phyloP scores from a whole-genome alignment of 1,140 invertebrate species.

The Aporrectodea caliginosa region DNA sequence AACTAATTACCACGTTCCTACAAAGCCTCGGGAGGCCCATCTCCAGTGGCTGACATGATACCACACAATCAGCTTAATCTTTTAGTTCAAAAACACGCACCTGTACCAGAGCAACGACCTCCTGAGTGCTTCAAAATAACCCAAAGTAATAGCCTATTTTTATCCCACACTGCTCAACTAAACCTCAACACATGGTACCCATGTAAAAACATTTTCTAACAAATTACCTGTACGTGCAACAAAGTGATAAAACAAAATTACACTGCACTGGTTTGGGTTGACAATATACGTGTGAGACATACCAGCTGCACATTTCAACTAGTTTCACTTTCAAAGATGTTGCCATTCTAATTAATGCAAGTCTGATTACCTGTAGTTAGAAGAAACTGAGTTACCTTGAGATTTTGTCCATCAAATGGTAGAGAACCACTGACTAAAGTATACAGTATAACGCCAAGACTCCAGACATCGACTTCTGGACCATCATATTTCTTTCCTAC shows the following conservation, averaged over 20 bases:
- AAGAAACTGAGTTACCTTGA: conserved; percentile 64
- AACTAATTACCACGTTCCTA: no score
- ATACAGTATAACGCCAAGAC: conserved; percentile 96
- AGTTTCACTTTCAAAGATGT: no score
- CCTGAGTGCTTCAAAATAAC: neutral
- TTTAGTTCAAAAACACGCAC: no score
- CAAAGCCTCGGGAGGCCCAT: no score
- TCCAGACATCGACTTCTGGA: conserved; percentile 99
- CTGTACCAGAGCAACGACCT: no score
- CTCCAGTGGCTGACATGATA: no score
- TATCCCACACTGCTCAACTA: neutral
- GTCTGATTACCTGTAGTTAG: no score
- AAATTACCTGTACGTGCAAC: neutral
- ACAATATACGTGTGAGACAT: no score
- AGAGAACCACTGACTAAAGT: conserved; percentile 97
- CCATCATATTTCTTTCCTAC: conserved; percentile 95
- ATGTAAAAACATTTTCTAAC: neutral
- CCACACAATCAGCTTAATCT: no score
- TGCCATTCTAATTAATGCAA: neutral
- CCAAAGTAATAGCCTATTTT: neutral
- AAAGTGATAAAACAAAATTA: neutral
- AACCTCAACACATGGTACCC: neutral
- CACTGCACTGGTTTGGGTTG: no score
- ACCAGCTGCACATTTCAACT: no score
- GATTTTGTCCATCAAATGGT: conserved; percentile 97